phyloP scores from a whole-genome alignment of 2,888 invertebrate genomes.

The Coleophora flavipennella region DNA sequence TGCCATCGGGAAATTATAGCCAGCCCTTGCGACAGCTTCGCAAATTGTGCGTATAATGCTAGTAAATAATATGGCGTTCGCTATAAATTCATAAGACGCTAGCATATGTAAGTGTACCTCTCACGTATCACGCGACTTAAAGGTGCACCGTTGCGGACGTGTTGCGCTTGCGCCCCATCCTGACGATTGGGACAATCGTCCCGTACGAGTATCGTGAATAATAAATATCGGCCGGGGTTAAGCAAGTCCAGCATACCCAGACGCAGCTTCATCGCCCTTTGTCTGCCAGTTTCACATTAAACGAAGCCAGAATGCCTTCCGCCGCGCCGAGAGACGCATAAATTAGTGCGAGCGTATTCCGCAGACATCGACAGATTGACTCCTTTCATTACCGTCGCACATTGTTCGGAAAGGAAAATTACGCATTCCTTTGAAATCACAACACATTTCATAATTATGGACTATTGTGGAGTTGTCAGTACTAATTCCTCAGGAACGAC shows the following conservation, averaged over 20 bases:
- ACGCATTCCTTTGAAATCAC: slow-evolving; percentile 57
- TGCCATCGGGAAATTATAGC: slow-evolving; percentile 69
- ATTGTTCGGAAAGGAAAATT: slow-evolving; percentile 68
- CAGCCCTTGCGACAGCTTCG: slow-evolving; percentile 69
- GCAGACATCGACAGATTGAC: slow-evolving; percentile 67
- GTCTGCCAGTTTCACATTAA: slow-evolving; percentile 36
- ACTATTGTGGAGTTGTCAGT: slow-evolving; percentile 65
- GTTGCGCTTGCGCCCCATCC: not conserved
- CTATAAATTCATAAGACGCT: slow-evolving; percentile 59
- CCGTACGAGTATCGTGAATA: slow-evolving; percentile 3
- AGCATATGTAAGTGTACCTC: slow-evolving; percentile 38
- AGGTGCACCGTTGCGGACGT: slow-evolving; percentile 5
- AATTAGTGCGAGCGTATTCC: slow-evolving; percentile 56
- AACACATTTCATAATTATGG: slow-evolving; percentile 73
- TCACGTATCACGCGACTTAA: slow-evolving; percentile 29
- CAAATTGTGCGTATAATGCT: slow-evolving; percentile 72
- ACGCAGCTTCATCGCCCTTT: slow-evolving; percentile 41
- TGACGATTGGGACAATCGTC: not conserved
- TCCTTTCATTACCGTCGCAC: slow-evolving; percentile 66
- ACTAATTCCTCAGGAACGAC: slow-evolving; percentile 53
- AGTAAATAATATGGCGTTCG: slow-evolving; percentile 63
- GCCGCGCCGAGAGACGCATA: slow-evolving; percentile 40
- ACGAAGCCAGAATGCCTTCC: slow-evolving; percentile 26
- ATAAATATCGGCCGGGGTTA: slow-evolving; percentile 10
- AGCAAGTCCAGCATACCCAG: slow-evolving; percentile 4